Evolutionary conservation across 2,797 vertebrate genomes (phyloP), one percentile per base, ranked within the genome.

Genomic region (Crenichthys baileyi): DNA sequence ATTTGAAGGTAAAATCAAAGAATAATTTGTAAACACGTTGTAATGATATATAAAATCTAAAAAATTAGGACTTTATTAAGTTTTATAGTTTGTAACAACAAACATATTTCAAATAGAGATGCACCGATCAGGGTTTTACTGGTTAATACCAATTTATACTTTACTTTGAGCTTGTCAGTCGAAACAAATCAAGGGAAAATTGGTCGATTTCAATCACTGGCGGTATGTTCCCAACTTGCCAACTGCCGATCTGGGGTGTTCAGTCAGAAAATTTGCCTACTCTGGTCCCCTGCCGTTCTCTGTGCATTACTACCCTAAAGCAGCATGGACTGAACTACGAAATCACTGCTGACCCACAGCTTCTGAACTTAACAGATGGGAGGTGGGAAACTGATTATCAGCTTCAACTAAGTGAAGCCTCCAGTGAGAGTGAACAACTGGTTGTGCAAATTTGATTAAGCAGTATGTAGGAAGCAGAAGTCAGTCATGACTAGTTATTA

Each of bases 401-500:
- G 76, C 81, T 81, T 67, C 71, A 70, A 44, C 60, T 55, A 58
- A 76, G 26, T 48, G 71, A 76, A 79, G 73, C 83, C 29, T 81
- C 31, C 44, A 55, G 55, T 55, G 74, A 26, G 58, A 70, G 72
- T 0, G 77, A 58, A 78, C 72, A 60, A 63, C 77, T 76, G 78
- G 36, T 87, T 79, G 13, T 75, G 61, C 74, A 77, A 82, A 88
- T 85, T 74, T 41, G 75, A 88, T 76, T 87, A 79, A 90, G 81
- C 81, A 70, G 80, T 31, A 76, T 67, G 87, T 88, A 88, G 87
- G 88, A 91, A 83, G 89, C 50, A 41, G 71, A 77, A 83, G 82
- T 88, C 90, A 92, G 82, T 90, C 86, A 83, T n/a, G 79, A 44
- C 84, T 87, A 88, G 88, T 91, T 89, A 90, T 88, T 85, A 77